Percentiles rank a stretch among this genome's conserved stretches.
These are phyloP conservation scores for Dendroctonus ponderosae DNA, from an alignment of 1,140 invertebrate species.

Conservation along the genomic window DNA sequence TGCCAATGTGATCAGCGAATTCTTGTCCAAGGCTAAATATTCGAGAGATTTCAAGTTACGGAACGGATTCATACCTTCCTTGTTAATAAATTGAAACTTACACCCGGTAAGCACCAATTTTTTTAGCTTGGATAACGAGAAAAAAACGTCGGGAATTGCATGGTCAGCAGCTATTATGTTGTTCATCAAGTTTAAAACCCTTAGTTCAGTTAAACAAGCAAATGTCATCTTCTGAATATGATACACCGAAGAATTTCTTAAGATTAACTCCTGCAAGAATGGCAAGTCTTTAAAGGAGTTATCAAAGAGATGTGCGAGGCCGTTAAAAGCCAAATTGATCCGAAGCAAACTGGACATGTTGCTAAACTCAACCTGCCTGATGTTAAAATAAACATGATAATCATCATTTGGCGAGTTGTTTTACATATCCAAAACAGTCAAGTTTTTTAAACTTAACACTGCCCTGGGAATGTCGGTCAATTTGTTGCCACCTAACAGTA, in stretches of 20 bases:
- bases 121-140: conserved; percentile 54
- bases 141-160: conserved; percentile 50
- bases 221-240: conserved; percentile 53
- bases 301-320: conserved; percentile 52
- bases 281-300: conserved; percentile 53
- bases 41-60: conserved; percentile 54
- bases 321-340: conserved; percentile 53
- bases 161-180: conserved; percentile 50
- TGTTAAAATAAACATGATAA: conserved; percentile 52
- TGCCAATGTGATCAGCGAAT: conserved; percentile 52
- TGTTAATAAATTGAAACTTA: conserved; percentile 51
- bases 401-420: conserved; percentile 50
- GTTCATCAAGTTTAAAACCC: conserved; percentile 55
- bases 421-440: conserved; percentile 54
- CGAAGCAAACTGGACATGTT: conserved; percentile 41
- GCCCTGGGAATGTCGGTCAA: conserved; percentile 52
- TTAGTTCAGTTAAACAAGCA: conserved; percentile 49
- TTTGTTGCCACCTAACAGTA: conserved; percentile 54
- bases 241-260: conserved; percentile 56
- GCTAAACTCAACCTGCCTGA: conserved; percentile 45
- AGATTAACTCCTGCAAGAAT: conserved; percentile 51
- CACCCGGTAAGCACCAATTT: conserved; percentile 54
- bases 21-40: conserved; percentile 54
- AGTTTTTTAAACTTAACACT: conserved; percentile 49
- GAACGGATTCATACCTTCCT: conserved; percentile 52